A percentile compares a stretch with the other conserved stretches of the same genome.
Conservation (phyloP, 2,888 invertebrate genomes). For the Protodeltote pygarga region DNA sequence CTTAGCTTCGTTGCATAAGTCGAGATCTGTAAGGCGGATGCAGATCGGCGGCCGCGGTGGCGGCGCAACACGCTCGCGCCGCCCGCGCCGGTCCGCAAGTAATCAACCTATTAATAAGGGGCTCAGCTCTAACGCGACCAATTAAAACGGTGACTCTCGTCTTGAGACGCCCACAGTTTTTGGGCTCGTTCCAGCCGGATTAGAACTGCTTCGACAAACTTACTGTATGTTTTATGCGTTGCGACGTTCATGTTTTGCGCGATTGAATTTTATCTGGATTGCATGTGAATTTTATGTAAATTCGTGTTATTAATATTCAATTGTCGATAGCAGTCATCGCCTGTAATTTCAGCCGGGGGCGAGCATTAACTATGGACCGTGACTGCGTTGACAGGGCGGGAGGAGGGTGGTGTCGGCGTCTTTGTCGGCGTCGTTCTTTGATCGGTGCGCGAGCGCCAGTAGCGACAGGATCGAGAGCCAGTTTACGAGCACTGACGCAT, state of each 20-base stretch:
- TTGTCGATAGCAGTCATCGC: constrained; percentile 76
- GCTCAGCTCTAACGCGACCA: constrained; percentile 83
- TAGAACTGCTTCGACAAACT: constrained; percentile 71
- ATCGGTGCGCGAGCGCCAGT: constrained; percentile 78
- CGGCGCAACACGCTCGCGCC: constrained; percentile 36
- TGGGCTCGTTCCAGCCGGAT: constrained; percentile 83
- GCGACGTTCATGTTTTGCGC: constrained; percentile 47
- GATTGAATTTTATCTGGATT: constrained; percentile 56
- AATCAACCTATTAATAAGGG: constrained; percentile 86
- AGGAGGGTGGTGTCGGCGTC: constrained; percentile 65
- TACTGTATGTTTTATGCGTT: constrained; percentile 59
- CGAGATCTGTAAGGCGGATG: constrained; percentile 54
- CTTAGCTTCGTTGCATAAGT: constrained; percentile 66
- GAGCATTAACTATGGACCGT: constrained; percentile 73
- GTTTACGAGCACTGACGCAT: constrained; percentile 80
- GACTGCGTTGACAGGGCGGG: constrained; percentile 82
- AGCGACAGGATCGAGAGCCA: constrained; percentile 72
- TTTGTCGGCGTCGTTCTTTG: constrained; percentile 80
- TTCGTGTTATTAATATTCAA: constrained; percentile 73
- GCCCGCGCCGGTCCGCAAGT: constrained; percentile 73
- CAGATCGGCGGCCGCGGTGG: constrained; percentile 51
- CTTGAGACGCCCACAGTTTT: constrained; percentile 84
- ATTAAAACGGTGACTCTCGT: constrained; percentile 82
- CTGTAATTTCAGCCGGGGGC: constrained; percentile 77
- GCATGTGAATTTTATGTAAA: constrained; percentile 73